Conservation (phyloP, 2,113 vertebrate species). For the Aphyosemion australe region DNA sequence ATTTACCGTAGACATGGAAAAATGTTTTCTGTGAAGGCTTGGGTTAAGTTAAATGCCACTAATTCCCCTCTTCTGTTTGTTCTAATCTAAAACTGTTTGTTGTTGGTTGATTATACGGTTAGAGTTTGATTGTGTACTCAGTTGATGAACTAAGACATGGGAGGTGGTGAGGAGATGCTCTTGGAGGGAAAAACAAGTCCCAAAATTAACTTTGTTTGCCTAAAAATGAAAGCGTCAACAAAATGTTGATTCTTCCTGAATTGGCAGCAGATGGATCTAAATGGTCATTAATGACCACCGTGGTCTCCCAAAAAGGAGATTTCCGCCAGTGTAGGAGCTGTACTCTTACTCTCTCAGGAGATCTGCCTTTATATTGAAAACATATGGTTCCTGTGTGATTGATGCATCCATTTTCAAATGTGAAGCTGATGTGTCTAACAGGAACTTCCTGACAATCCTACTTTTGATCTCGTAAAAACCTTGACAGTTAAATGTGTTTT, state of each 20-base stretch:
- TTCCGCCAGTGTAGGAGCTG: conserved; percentile 27
- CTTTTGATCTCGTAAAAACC: conserved; percentile 50
- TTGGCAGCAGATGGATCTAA: conserved; percentile 16
- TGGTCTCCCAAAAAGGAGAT: conserved; percentile 12
- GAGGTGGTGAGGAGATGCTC: too few species aligned
- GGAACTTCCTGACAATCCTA: conserved; percentile 58
- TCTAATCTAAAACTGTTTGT: too few species aligned
- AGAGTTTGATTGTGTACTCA: too few species aligned
- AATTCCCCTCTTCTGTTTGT: background rate
- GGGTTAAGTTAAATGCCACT: background rate
- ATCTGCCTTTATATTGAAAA: conserved; percentile 61
- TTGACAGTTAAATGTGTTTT: conserved; percentile 32
- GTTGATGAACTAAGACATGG: too few species aligned
- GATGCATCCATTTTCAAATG: conserved; percentile 49
- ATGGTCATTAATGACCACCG: conserved; percentile 25
- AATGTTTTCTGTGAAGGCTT: background rate
- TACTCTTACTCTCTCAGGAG: conserved; percentile 29
- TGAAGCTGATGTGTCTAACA: conserved; percentile 55
- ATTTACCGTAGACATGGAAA: conserved; percentile 1
- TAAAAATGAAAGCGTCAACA: too few species aligned
- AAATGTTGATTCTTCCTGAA: too few species aligned
- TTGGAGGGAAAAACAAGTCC: too few species aligned
- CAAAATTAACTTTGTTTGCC: too few species aligned
- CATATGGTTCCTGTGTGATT: conserved; percentile 59
- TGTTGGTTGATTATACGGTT: too few species aligned